A percentile compares a stretch with the other conserved stretches of the same genome.
Conservation (phyloP, 2,113 vertebrate species). For the Megaceryle torquata region DNA sequence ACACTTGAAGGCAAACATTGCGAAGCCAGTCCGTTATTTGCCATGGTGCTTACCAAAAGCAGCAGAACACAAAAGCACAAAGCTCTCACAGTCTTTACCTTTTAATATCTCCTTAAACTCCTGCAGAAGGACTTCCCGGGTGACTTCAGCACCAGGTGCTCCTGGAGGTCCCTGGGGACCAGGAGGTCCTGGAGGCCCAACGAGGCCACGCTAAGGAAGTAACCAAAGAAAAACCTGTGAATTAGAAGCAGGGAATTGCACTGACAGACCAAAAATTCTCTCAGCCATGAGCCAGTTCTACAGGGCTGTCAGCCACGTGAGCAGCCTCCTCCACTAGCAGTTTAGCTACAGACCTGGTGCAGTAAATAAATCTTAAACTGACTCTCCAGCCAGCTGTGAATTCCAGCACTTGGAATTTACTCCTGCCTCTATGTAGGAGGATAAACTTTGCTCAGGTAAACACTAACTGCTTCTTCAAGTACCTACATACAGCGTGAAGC, state of each 20-base stretch:
- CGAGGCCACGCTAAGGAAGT: constrained; percentile 63
- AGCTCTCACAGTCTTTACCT: constrained; percentile 70
- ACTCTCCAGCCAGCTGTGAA: background rate
- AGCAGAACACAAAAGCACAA: background rate
- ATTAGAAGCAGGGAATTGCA: background rate
- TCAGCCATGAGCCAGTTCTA: background rate
- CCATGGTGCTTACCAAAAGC: background rate
- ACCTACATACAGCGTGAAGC: background rate
- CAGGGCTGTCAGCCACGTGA: background rate
- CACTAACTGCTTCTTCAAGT: background rate
- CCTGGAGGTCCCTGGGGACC: constrained; percentile 84
- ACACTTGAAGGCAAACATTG: background rate
- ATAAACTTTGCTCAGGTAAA: background rate
- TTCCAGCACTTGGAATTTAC: background rate
- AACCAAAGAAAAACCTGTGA: background rate
- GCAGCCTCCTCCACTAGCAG: background rate
- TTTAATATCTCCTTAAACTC: constrained; percentile 91
- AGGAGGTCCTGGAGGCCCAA: constrained; percentile 86
- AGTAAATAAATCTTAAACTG: background rate
- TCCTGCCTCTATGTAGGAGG: background rate
- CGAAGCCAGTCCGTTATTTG: background rate
- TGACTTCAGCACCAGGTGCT: constrained; percentile 82
- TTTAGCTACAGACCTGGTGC: background rate
- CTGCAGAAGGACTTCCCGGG: constrained; percentile 84
- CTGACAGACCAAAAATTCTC: background rate